A percentile compares a stretch with the other conserved stretches of the same genome.
phyloP scores from a whole-genome alignment of 1,140 invertebrate species.

The Ephestia elutella region DNA sequence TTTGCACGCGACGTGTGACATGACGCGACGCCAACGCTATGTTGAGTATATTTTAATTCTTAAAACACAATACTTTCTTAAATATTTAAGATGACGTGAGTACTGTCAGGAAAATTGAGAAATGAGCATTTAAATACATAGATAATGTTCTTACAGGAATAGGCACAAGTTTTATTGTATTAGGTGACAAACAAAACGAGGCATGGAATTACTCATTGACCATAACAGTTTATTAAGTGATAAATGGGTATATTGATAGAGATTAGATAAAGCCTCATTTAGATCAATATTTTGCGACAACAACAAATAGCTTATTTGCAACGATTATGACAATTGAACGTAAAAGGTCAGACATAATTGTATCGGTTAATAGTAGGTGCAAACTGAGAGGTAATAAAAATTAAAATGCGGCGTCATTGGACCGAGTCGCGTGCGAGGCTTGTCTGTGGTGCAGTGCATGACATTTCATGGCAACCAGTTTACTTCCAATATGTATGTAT shows the following conservation, averaged over 20 bases:
- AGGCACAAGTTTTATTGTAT: no score
- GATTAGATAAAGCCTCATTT: background rate
- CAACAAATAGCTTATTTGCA: background rate
- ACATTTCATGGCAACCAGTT: slow-evolving; percentile 51
- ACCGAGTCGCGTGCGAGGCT: slow-evolving; percentile 39
- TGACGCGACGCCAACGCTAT: background rate
- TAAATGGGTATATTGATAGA: background rate
- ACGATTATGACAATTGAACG: slow-evolving; percentile 4
- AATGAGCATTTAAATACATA: no score
- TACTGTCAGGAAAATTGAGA: no score
- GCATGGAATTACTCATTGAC: no score
- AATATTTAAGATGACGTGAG: no score
- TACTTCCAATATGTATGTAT: slow-evolving; percentile 29
- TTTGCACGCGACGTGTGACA: slow-evolving; percentile 40
- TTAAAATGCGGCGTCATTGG: slow-evolving; percentile 20
- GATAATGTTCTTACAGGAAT: no score
- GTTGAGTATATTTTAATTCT: no score
- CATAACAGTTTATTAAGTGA: no score
- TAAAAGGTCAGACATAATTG: slow-evolving; percentile 24
- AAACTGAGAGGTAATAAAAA: slow-evolving; percentile 33
- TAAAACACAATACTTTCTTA: no score
- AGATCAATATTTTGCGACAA: background rate
- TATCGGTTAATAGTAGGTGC: slow-evolving; percentile 23
- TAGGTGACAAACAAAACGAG: no score
- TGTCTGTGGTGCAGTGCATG: slow-evolving; percentile 28